These are phyloP conservation scores for Dromas ardeola DNA, from an alignment of 2,113 vertebrate species.

Conservation along the genomic window DNA sequence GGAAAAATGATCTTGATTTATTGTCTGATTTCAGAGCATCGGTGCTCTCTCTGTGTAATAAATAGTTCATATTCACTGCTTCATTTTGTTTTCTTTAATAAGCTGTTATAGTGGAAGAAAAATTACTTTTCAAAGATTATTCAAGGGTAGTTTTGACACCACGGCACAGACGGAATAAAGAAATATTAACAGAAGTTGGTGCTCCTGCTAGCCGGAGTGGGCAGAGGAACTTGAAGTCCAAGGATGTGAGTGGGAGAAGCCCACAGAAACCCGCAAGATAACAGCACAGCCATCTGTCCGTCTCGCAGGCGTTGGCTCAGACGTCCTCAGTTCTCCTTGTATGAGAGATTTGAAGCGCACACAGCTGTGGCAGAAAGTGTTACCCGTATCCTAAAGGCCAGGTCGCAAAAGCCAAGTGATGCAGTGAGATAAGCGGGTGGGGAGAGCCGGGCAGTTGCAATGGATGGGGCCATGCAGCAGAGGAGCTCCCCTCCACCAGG, in stretches of 20 bases:
- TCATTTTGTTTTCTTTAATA: neutral
- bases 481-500: neutral
- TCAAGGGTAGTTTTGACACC: neutral
- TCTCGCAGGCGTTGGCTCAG: neutral
- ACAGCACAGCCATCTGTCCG: neutral
- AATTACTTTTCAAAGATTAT: neutral
- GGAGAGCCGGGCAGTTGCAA: neutral
- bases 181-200: neutral
- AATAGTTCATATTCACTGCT: neutral
- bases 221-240: neutral
- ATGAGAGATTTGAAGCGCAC: neutral
- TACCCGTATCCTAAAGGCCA: neutral
- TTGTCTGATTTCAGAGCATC: neutral
- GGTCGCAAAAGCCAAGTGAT: neutral
- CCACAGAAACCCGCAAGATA: neutral
- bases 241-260: neutral
- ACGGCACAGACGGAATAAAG: accelerated
- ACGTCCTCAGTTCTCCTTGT: neutral
- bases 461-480: neutral
- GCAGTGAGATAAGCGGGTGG: neutral
- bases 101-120: neutral
- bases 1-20: neutral
- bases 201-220: neutral
- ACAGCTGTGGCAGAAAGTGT: neutral
- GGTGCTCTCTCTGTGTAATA: neutral